Evolutionary conservation across 2,888 invertebrate species (phyloP).

Genomic region (Catocala sponsa): DNA sequence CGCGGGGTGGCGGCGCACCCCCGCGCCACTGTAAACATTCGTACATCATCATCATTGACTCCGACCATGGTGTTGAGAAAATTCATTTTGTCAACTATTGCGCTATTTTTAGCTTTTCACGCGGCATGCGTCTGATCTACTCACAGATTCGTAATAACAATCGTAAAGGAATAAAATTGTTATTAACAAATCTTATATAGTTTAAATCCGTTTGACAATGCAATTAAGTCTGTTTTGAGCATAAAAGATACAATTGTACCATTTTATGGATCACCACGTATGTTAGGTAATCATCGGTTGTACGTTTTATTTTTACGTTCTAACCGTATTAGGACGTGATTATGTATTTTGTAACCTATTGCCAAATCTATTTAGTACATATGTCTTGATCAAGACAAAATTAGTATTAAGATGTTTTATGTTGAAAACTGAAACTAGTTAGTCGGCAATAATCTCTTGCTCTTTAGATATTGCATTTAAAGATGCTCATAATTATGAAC

Average conservation of each 20-base stretch:
- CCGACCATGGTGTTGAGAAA: constrained; percentile 31
- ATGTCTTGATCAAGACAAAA: constrained; percentile 34
- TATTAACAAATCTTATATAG: neutral
- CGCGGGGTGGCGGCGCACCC: constrained; percentile 46
- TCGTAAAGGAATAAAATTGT: neutral
- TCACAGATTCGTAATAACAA: constrained; percentile 8
- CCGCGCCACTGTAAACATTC: constrained; percentile 37
- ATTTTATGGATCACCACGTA: constrained; percentile 27
- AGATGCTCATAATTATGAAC: neutral
- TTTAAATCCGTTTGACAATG: neutral
- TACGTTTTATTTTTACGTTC: constrained; percentile 38
- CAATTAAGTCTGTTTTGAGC: constrained; percentile 5
- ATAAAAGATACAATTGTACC: constrained; percentile 28
- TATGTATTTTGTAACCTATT: constrained; percentile 44
- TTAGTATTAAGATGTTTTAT: constrained; percentile 9
- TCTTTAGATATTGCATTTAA: neutral
- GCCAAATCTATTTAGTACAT: constrained; percentile 41
- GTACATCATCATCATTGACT: constrained; percentile 32
- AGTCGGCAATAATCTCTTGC: neutral
- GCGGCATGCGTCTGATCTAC: neutral
- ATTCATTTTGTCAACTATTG: constrained; percentile 13
- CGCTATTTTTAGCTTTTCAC: constrained; percentile 7
- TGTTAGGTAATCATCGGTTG: constrained; percentile 39
- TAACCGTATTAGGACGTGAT: constrained; percentile 38
- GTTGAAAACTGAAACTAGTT: neutral